These are phyloP conservation scores for Catharus minimus DNA, from an alignment of 2,113 vertebrate genomes.

Conservation along the genomic window DNA sequence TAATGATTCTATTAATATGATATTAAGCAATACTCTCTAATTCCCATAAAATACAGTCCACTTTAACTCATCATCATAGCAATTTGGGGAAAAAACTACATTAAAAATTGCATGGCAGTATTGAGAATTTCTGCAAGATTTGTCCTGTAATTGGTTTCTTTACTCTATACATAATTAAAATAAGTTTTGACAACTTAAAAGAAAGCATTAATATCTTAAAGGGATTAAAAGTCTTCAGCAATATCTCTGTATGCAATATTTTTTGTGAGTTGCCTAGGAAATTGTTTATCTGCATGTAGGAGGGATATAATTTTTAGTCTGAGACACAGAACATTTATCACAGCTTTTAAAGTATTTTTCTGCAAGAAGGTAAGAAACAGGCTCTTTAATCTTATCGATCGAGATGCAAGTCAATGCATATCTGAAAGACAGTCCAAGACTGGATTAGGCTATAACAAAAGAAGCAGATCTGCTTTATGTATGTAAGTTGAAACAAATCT, in stretches of 20 bases:
- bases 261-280: slow-evolving; percentile 26
- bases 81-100: neutral
- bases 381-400: neutral
- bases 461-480: neutral
- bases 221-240: neutral
- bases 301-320: neutral
- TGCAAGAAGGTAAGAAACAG: neutral
- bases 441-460: neutral
- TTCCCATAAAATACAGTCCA: neutral
- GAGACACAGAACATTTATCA: neutral
- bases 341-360: neutral
- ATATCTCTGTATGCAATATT: neutral
- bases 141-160: neutral
- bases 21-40: neutral
- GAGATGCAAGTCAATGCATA: neutral
- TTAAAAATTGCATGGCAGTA: neutral
- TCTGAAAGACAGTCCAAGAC: neutral
- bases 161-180: neutral
- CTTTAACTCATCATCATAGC: neutral
- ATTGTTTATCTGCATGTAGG: slow-evolving; percentile 4
- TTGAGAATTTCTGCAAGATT: neutral
- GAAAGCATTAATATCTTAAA: neutral
- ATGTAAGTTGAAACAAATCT: neutral
- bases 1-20: neutral
- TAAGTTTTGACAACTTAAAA: neutral